These are phyloP conservation scores for Telenomus remus DNA, from an alignment of 1,140 invertebrate genomes.

Conservation along the genomic window DNA sequence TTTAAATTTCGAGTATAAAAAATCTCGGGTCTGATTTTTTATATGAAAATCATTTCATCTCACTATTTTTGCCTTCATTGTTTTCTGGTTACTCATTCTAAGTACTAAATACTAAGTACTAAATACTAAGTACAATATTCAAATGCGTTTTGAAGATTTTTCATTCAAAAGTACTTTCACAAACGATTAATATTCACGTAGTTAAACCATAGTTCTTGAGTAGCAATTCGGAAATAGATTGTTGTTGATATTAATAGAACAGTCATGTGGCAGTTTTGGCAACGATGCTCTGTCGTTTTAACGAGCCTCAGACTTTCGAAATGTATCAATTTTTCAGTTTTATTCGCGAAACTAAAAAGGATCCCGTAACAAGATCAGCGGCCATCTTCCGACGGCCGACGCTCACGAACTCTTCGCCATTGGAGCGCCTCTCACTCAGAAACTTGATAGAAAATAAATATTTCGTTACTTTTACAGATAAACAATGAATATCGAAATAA, in stretches of 20 bases:
- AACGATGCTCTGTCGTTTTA: constrained; percentile 65
- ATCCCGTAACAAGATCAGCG: constrained; percentile 55
- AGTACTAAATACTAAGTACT: too few relatives aligned
- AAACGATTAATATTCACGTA: constrained; percentile 70
- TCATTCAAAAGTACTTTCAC: too few relatives aligned
- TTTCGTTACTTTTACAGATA: not conserved
- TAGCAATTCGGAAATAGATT: constrained; percentile 64
- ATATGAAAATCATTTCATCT: too few relatives aligned
- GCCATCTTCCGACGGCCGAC: constrained; percentile 71
- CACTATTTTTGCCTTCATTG: too few relatives aligned
- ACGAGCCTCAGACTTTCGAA: constrained; percentile 69
- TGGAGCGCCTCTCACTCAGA: constrained; percentile 21
- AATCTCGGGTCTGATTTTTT: too few relatives aligned
- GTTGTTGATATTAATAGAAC: constrained; percentile 69
- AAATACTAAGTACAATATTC: too few relatives aligned
- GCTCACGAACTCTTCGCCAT: constrained; percentile 54
- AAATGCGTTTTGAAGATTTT: too few relatives aligned
- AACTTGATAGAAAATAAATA: too few relatives aligned
- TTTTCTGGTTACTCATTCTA: too few relatives aligned
- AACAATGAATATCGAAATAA: not conserved
- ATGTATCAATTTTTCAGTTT: constrained; percentile 70
- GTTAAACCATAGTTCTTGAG: constrained; percentile 63
- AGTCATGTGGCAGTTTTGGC: constrained; percentile 60
- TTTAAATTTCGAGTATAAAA: too few relatives aligned
- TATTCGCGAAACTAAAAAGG: constrained; percentile 61